These are phyloP conservation scores for Cyprinodon brontotheroides DNA, from an alignment of 2,113 vertebrate species.

Conservation along the genomic window DNA sequence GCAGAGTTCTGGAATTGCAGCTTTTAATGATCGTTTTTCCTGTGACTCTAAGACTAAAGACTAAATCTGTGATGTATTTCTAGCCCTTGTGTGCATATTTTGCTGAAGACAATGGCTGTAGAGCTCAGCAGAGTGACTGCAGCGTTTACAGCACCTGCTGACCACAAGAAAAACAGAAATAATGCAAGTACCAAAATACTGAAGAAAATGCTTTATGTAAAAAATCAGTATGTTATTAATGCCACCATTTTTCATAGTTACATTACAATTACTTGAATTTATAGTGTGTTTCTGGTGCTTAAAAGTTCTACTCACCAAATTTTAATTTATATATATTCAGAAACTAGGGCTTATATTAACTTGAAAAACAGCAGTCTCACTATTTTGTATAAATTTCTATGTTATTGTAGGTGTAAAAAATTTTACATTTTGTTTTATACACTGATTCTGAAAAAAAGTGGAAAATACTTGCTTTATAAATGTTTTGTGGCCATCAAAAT, in stretches of 20 bases:
- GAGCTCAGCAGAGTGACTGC: not conserved
- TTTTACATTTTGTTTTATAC: no score
- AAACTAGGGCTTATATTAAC: no score
- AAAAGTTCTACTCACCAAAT: not conserved
- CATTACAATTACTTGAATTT: not conserved
- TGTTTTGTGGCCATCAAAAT: no score
- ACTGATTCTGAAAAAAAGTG: no score
- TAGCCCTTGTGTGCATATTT: not conserved
- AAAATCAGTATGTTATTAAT: no score
- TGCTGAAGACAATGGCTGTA: slow-evolving; percentile 8
- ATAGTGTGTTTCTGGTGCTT: not conserved
- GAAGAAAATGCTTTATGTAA: not conserved
- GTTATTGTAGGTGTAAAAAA: no score
- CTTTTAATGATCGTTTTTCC: not conserved
- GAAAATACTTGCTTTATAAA: no score
- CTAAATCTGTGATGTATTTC: slow-evolving; percentile 3
- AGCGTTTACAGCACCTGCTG: not conserved
- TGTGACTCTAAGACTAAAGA: slow-evolving; percentile 11
- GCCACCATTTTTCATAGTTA: no score
- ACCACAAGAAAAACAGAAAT: fast-evolving
- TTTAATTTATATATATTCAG: no score
- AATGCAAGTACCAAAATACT: not conserved
- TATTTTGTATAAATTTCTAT: no score
- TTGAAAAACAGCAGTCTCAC: no score
- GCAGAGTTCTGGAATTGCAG: slow-evolving; percentile 7